Base-by-base conservation (phyloP, 2,113 vertebrate species). In the Pollachius pollachius region DNA sequence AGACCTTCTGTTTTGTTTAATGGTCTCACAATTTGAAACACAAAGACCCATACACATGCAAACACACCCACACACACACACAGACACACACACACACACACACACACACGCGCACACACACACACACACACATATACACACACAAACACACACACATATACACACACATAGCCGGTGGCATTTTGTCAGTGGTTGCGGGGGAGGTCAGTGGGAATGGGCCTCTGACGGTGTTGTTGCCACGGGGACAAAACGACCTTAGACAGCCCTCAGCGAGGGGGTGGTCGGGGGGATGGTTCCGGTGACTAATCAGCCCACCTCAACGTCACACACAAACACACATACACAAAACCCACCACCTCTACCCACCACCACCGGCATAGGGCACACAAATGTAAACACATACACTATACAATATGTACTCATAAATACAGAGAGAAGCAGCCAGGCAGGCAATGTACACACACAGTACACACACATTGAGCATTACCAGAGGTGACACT, bases 161-260 rank as follows among this genome's bases (percentile, higher is more conserved):
- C 64, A 65, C 34, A 19, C 64, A 41, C 73, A 27, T 75, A 69
- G 54, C 81, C 70, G 62, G 75, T 88, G 84, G 84, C 84, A 85
- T 88, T 88, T 88, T 61, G 72, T 71, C 77, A 72, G 41, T 13
- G 41, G 41, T 48, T 48, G 41, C 11, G 41, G 74, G 75, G 71
- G 18, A 69, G 59, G 68, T 67, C 74, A 68, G 74, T 70, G 80
- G 66, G 78, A 54, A 56, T 64, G 52, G 80, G 72, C 76, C 63
- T 57, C 63, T 88, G 87, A 88, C 76, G 80, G 84, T 61, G 58
- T 52, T 72, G 84, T 89, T 91, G 89, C 85, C 82, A 86, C 72
- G 80, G 88, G 87, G 84, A 90, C 66, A 67, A 78, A 67, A 62
- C 89, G 83, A 88, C 89, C 88, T 90, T 89, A 88, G 80, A 78